Conservation (phyloP, 1,140 invertebrate species). For the Drosophila arawakana region DNA sequence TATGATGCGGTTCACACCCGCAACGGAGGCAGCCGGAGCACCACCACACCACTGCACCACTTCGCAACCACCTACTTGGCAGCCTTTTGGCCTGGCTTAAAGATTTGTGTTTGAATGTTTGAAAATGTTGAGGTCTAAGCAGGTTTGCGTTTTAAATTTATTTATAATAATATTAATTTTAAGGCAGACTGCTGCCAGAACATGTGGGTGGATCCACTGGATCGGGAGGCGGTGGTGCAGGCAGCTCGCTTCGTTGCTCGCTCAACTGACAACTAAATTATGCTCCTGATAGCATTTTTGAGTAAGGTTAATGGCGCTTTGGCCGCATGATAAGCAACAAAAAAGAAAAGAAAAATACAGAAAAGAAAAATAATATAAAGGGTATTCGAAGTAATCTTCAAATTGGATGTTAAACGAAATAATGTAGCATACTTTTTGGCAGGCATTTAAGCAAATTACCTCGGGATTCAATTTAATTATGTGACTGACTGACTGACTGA, state of each 20-base stretch:
- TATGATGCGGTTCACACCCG: slow-evolving; percentile 67
- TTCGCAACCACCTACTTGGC: neutral
- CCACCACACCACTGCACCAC: neutral
- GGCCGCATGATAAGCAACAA: slow-evolving; percentile 12
- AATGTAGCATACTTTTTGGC: slow-evolving; percentile 29
- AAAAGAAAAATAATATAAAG: slow-evolving; percentile 7
- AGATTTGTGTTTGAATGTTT: slow-evolving; percentile 24
- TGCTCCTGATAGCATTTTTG: slow-evolving; percentile 48
- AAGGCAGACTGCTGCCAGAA: slow-evolving; percentile 47
- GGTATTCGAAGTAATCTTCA: slow-evolving; percentile 15
- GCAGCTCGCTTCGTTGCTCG: slow-evolving; percentile 21
- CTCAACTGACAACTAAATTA: slow-evolving; percentile 52
- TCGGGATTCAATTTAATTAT: slow-evolving; percentile 50
- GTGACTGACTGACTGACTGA: slow-evolving; percentile 1
- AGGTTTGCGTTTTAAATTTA: slow-evolving; percentile 74
- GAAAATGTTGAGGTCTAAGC: slow-evolving; percentile 64
- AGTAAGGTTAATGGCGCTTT: slow-evolving; percentile 54
- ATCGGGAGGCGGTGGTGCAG: neutral
- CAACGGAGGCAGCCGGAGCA: slow-evolving; percentile 30
- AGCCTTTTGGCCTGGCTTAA: slow-evolving; percentile 23
- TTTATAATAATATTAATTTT: slow-evolving; percentile 79
- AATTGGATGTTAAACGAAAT: slow-evolving; percentile 30
- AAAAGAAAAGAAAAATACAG: neutral
- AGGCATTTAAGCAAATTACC: slow-evolving; percentile 13
- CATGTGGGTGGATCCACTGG: neutral